phyloP scores from a whole-genome alignment of 2,113 vertebrate species.

The Cottus gobio region DNA sequence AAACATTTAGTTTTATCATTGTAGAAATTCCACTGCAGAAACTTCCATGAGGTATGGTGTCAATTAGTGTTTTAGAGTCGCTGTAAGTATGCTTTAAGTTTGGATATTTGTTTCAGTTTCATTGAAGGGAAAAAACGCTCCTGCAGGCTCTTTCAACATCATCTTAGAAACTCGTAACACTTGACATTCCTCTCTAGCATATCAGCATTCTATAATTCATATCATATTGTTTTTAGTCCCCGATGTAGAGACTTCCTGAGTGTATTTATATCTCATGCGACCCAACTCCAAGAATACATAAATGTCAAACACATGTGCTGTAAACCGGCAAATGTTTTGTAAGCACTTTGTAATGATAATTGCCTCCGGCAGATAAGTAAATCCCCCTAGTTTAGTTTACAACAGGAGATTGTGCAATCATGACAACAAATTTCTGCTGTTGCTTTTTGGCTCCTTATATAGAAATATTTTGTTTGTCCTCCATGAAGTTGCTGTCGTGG shows the following conservation, averaged over 20 bases:
- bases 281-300: conserved; percentile 56
- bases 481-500: conserved; percentile 17
- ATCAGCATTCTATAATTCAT: conserved; percentile 20
- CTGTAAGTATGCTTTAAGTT: conserved; percentile 43
- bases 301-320: conserved; percentile 75
- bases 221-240: conserved; percentile 27
- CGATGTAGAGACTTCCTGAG: conserved; percentile 32
- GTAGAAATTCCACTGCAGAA: conserved; percentile 33
- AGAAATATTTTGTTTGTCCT: conserved; percentile 59
- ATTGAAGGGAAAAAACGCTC: background rate
- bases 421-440: conserved; percentile 50
- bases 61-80: background rate
- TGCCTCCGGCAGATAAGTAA: conserved; percentile 64
- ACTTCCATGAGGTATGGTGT: background rate
- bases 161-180: background rate
- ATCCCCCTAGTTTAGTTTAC: conserved; percentile 63
- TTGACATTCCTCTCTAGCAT: conserved; percentile 33
- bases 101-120: conserved; percentile 61
- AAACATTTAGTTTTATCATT: conserved; percentile 2
- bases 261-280: conserved; percentile 69
- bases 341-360: conserved; percentile 78
- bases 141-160: conserved; percentile 1
- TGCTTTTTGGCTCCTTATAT: conserved; percentile 74
- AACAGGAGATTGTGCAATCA: conserved; percentile 76
- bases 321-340: conserved; percentile 69